Evolutionary conservation across 2,113 vertebrate species (phyloP).

Genomic region (Xyliphius kryptos): DNA sequence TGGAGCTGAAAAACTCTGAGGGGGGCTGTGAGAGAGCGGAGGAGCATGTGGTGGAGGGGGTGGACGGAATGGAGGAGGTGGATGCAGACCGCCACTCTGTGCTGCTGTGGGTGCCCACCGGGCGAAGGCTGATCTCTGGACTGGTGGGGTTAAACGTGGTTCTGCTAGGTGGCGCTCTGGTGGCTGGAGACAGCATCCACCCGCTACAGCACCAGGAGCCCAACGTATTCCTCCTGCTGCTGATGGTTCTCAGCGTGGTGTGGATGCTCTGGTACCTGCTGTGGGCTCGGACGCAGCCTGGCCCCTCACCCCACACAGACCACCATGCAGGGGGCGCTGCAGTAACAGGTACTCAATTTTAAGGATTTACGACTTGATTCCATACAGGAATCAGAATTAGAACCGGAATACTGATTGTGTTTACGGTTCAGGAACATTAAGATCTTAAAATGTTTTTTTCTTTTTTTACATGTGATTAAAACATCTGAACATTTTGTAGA

Average conservation of each 20-base stretch:
- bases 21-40: too few species aligned
- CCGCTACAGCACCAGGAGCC: slow-evolving; percentile 59
- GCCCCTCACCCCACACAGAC: slow-evolving; percentile 59
- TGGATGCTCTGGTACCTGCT: slow-evolving; percentile 75
- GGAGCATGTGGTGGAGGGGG: too few species aligned
- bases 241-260: slow-evolving; percentile 65
- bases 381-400: too few species aligned
- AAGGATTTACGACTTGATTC: too few species aligned
- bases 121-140: slow-evolving; percentile 72
- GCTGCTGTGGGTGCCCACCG: slow-evolving; percentile 61
- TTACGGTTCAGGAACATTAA: too few species aligned
- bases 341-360: slow-evolving; percentile 68
- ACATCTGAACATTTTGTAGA: too few species aligned
- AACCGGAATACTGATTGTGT: too few species aligned
- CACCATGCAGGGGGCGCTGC: slow-evolving; percentile 71
- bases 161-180: slow-evolving; percentile 76
- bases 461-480: too few species aligned
- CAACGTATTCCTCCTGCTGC: slow-evolving; percentile 66
- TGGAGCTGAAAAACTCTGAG: too few species aligned
- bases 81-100: not conserved
- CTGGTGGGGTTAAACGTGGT: slow-evolving; percentile 80
- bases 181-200: slow-evolving; percentile 73
- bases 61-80: not conserved
- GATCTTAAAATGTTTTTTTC: too few species aligned
- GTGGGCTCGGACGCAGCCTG: slow-evolving; percentile 55